Evolutionary conservation across 2,888 invertebrate species (phyloP), one percentile per base, ranked within the genome.

Genomic region (Andrena bucephala): DNA sequence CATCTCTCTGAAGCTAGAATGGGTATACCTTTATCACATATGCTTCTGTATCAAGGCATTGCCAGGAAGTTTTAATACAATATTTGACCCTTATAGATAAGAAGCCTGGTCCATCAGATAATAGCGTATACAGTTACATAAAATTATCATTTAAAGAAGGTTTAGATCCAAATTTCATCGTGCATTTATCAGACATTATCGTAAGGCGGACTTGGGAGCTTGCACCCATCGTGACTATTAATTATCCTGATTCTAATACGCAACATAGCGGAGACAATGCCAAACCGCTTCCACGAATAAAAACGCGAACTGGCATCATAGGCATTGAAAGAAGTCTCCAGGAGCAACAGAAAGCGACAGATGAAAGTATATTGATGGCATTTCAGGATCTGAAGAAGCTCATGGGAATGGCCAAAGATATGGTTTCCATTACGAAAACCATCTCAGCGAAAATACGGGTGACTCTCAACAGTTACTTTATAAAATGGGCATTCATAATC

Each of bases 381-480:
- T 99, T 99, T 94, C 97, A 99, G 94, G 99, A 99, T 94, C 95
- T 99, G 73, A 97, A 95, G 91, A 98, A 98, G 90, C 95, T 99
- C 2, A 99, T 99, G 98, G 96, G 96, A 74, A 98, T 98, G 96
- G 99, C 99, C 0, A 98, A 99, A 94, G 99, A 99, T 89, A 99
- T 99, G 99, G 99, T 99, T 60, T 94, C 95, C 0, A 95, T 99
- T 86, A 98, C 99, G 0, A 98, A 98, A 93, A 97, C 96, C 87
- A 99, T 99, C 90, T 98, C 99, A 36, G 96, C 96, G 67, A 99
- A 98, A 95, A 98, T 99, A 90, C 96, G 97, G 93, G 96, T 96
- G 93, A 94, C 92, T 93, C 84, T 92, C 84, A 85, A 88, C 71
- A 77, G 83, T 77, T 66, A 42, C 20, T 81, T 81, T 80, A 59